A percentile compares a stretch with the other conserved stretches of the same genome.
Evolutionary conservation across 2,113 vertebrate species (phyloP).

Genomic region (Brachyhypopomus gauderio): DNA sequence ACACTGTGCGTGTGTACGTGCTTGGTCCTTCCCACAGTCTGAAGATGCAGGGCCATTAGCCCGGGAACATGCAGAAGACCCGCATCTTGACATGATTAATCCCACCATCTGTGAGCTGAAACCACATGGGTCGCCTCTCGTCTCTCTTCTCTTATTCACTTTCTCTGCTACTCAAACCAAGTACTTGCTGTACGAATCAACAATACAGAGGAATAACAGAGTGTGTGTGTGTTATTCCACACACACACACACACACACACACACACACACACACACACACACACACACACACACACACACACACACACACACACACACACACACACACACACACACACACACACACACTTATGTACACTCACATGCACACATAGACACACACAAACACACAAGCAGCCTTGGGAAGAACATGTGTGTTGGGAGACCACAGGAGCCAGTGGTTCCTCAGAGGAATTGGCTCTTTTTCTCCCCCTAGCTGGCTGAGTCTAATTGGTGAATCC

Average conservation of each 20-base stretch:
- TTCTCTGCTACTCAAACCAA: background rate
- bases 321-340: background rate
- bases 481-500: constrained; percentile 68
- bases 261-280: constrained; percentile 38
- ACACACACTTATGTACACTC: too few relatives aligned
- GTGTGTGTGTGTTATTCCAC: too few relatives aligned
- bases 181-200: background rate
- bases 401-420: constrained; percentile 55
- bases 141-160: background rate
- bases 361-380: too few relatives aligned
- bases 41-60: constrained; percentile 6
- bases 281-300: constrained; percentile 48
- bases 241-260: too few relatives aligned
- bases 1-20: background rate
- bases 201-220: constrained; percentile 34
- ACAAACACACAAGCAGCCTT: constrained; percentile 44
- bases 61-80: background rate
- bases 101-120: background rate
- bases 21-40: background rate
- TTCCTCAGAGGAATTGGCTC: constrained; percentile 64
- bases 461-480: constrained; percentile 59
- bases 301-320: background rate
- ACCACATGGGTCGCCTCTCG: background rate
- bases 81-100: constrained; percentile 19
- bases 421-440: constrained; percentile 65